Percentiles rank a stretch among this genome's conserved stretches.
Evolutionary conservation across 2,888 invertebrate species (phyloP).

Genomic region (Encarsia formosa): DNA sequence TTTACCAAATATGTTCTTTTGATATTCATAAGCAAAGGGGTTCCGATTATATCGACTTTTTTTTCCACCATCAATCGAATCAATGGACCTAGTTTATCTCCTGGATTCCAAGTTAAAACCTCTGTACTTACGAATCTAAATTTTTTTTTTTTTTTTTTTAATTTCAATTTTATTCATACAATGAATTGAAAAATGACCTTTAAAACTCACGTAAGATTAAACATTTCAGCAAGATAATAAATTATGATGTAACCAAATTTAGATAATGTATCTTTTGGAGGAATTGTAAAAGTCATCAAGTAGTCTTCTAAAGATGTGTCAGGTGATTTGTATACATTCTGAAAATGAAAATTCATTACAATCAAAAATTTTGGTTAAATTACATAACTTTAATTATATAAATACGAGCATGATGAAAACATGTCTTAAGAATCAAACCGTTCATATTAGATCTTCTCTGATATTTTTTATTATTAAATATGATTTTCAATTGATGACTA

Average conservation of each 20-base stretch:
- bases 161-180: no score
- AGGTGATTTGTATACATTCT: not conserved
- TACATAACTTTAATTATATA: no score
- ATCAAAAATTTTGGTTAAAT: no score
- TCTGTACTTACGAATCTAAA: no score
- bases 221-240: conserved; percentile 28
- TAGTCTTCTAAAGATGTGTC: conserved; percentile 7
- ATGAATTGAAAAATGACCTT: no score
- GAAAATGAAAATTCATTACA: no score
- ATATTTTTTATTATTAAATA: conserved; percentile 11
- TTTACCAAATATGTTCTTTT: not conserved
- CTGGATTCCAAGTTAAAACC: conserved; percentile 1
- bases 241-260: conserved; percentile 22
- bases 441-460: conserved; percentile 20
- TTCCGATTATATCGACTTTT: conserved; percentile 2
- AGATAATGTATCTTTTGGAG: not conserved
- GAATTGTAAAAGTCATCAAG: conserved; percentile 7
- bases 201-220: conserved; percentile 33
- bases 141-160: no score
- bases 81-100: not conserved
- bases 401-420: no score
- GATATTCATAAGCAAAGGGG: not conserved
- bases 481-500: conserved; percentile 3
- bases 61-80: not conserved
- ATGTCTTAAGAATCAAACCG: conserved; percentile 24